These are phyloP conservation scores for Drosophila leontia DNA, from an alignment of 1,140 invertebrate species.

Conservation along the genomic window DNA sequence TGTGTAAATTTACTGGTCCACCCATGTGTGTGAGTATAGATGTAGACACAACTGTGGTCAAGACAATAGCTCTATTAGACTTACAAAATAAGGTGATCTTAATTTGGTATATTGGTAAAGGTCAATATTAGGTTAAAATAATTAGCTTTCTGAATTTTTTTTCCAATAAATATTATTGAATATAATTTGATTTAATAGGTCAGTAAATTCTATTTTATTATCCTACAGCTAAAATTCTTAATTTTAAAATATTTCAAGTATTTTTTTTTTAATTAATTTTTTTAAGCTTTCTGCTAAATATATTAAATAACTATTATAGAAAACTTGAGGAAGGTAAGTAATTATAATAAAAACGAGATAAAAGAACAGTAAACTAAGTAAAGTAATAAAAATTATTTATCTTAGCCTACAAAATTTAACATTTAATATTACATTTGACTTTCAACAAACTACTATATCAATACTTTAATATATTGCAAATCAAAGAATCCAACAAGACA, in stretches of 20 bases:
- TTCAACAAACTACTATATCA: not conserved
- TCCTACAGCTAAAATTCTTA: not conserved
- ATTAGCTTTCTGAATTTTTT: not conserved
- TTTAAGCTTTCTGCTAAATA: not conserved
- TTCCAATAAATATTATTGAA: not conserved
- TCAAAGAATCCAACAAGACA: not conserved
- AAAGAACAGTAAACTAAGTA: not conserved
- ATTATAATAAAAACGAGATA: not conserved
- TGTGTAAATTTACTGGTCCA: constrained; percentile 38
- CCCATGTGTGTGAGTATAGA: constrained; percentile 25
- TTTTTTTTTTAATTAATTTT: not conserved
- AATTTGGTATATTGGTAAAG: too few species aligned
- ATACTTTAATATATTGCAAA: not conserved
- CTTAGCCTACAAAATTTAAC: not conserved
- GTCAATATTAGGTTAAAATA: not conserved
- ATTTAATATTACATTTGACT: not conserved
- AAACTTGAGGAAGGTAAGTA: not conserved
- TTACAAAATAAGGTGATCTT: not conserved
- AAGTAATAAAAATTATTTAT: not conserved
- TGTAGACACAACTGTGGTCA: constrained; percentile 26
- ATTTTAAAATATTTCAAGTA: too few species aligned
- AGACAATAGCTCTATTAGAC: not conserved
- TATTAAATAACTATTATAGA: not conserved
- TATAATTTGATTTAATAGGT: too few species aligned
- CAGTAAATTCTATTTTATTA: not conserved